Evolutionary conservation across 2,888 invertebrate species (phyloP), one percentile per base, ranked within the genome.

Genomic region (Pterostichus niger): DNA sequence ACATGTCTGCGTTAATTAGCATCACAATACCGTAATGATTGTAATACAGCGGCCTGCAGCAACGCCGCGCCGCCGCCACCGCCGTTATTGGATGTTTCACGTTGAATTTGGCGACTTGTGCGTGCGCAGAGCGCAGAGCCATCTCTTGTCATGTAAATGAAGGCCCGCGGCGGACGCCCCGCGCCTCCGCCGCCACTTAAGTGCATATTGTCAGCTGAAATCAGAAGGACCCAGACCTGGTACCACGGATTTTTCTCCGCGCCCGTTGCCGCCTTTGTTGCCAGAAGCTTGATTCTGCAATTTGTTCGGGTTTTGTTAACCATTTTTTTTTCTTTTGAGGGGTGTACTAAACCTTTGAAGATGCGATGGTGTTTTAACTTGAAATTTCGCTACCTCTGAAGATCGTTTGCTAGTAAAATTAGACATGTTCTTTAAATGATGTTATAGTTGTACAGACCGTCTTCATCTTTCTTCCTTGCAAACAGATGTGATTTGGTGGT

Each of bases 71-170:
- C 13, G 40, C 64, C 64, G n/a, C n/a, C 35, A 35, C 85, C 46
- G 10, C 24, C 40, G 68, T 87, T 87, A 88, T 89, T 87, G 88
- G 87, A 88, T 88, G 87, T 88, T 88, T 88, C 87, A 87, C 88
- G 87, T 88, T 86, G 87, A 88, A 88, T 88, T 88, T 88, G 87
- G 86, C 86, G 85, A 84, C 85, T 87, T 85, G 87, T 87, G 87
- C 87, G 87, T 86, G 86, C 84, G 86, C 86, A 87, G 59, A 31
- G 10, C 78, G 59, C 71, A 82, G 83, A 77, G 83, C 83, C 83
- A 83, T 83, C 83, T 88, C 91, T 91, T 91, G 91, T 92, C 91
- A 92, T 92, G 91, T 91, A 91, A 91, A 92, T 91, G 91, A 91
- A 91, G 91, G 91, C 91, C 90, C 88, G 89, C 87, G 90, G 91